Base-by-base conservation (phyloP, 2,888 invertebrate species). In the Lissonota sp. region DNA sequence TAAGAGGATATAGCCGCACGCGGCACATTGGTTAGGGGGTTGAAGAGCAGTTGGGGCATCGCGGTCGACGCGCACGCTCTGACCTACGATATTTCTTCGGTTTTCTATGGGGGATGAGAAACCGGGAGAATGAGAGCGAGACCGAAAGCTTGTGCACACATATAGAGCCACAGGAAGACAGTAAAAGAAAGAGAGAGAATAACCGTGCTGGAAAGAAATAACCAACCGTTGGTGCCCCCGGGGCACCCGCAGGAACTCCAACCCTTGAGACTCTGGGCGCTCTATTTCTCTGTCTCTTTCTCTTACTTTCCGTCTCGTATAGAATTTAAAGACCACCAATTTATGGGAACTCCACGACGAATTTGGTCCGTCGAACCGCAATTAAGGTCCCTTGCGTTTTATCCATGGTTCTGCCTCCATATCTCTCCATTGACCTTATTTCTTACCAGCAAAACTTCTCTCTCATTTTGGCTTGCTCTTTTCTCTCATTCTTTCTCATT, bases 61-160 rank as follows among this genome's bases (percentile, higher is more conserved):
- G 76, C 69, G 76, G 74, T 74, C 81, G 75, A 26, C 60, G 72
- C 60, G 72, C 75, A 72, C 70, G 63, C 75, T 75, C 77, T 72
- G 75, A 67, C 71, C 79, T 78, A 71, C 82, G 80, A 86, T 86
- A 86, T 85, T 83, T 84, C 82, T 84, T 71, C 82, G 80, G 67
- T 83, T 85, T 85, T 80, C 84, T 79, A 80, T 58, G 77, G 57
- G 70, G 42, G 46, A 51, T 53, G 62, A 49, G 63, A 67, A n/a
- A 58, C 62, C 74, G 51, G 60, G 69, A 73, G 14, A 70, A 55
- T 74, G 74, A 78, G 67, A 64, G 58, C 55, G 71, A 62, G 60
- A 42, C 10, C 5, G 46, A 70, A 66, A 69, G 62, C 60, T 64
- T 58, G 76, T 26, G 44, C 55, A 53, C 71, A 70, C 83, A 57